Base-by-base conservation (phyloP, 2,888 invertebrate species). In the Crematogaster levior region DNA sequence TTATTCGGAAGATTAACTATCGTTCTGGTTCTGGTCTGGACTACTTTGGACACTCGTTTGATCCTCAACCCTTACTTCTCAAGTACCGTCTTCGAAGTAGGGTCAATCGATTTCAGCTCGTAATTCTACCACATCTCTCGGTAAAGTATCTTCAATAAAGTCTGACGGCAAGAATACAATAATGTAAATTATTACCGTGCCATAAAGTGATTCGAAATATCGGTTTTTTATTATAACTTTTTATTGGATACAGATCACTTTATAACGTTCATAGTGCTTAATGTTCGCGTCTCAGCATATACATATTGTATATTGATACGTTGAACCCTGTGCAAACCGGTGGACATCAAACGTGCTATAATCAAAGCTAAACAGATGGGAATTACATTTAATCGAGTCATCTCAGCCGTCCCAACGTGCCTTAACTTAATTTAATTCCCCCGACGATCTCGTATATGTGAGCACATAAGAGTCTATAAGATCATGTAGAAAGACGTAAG, bases 331-430 rank as follows among this genome's bases (percentile, higher is more conserved):
- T 27, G 53, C 24, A 56, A 43, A 77, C 48, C 48, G n/a, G 53
- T 65, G 81, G 83, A 85, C 83, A 88, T 89, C 87, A 84, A 81
- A 89, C 83, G 86, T 85, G 87, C 86, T 79, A 79, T 91, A 91
- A 92, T 91, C 91, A 90, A 92, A 93, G 92, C 90, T 90, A 93
- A 93, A 92, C 91, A 91, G 91, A 91, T 92, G 91, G 89, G 90
- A 92, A 90, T 90, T 92, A 85, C 89, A 86, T 91, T 91, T 91
- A 92, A 93, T 93, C 90, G 91, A 92, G 91, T 92, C 87, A 80
- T 85, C 85, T 84, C 85, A 84, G 81, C 80, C 85, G 87, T 88
- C 88, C 85, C 88, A 83, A 85, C 84, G 89, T 86, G 87, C 87
- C 84, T 89, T 90, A 91, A 92, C 91, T 90, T 87, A 91, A 92